Evolutionary conservation across 2,113 vertebrate species (phyloP).

Genomic region (Capreolus pygargus): DNA sequence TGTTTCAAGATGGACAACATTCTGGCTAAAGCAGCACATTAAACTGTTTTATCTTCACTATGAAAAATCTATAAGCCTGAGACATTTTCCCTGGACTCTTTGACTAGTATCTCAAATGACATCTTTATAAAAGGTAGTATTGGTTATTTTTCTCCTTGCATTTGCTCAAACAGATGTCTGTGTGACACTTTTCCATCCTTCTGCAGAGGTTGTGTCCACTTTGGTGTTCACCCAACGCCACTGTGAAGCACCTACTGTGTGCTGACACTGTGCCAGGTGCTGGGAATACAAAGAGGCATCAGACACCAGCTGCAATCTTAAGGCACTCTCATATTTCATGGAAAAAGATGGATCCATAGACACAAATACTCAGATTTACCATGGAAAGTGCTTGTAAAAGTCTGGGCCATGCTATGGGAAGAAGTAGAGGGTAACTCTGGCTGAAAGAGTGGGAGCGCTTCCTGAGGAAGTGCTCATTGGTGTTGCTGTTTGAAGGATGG

Average conservation of each 20-base stretch:
- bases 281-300: neutral
- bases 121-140: neutral
- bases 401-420: neutral
- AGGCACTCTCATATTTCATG: neutral
- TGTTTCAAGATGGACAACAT: neutral
- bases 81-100: neutral
- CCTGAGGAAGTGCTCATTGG: neutral
- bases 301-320: neutral
- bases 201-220: neutral
- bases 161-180: neutral
- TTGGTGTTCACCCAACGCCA: neutral
- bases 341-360: neutral
- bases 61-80: neutral
- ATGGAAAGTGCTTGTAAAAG: neutral
- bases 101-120: neutral
- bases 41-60: neutral
- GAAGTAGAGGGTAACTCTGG: neutral
- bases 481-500: neutral
- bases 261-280: neutral
- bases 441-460: neutral
- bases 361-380: neutral
- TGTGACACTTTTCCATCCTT: neutral
- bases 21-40: neutral
- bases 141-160: neutral
- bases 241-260: neutral